Evolutionary conservation across 2,888 invertebrate species (phyloP).

Genomic region (Nemotelus pantherinus): DNA sequence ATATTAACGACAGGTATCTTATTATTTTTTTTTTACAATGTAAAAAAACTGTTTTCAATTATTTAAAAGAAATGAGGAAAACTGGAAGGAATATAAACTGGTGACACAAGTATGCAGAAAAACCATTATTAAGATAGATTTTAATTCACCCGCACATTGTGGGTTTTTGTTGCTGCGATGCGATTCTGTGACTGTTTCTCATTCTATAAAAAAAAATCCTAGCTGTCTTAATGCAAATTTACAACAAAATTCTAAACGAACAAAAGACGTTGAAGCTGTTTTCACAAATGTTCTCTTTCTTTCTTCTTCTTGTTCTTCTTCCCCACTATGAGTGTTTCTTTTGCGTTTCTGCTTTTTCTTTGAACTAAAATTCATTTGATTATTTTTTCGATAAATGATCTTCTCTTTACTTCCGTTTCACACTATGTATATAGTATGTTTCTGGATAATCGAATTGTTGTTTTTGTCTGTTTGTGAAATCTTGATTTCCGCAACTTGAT

Average conservation of each 20-base stretch:
- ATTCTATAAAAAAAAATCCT: no score
- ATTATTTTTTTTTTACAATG: conserved; percentile 37
- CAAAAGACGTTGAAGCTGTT: conserved; percentile 13
- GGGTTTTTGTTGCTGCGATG: conserved; percentile 1
- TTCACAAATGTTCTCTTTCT: conserved; percentile 47
- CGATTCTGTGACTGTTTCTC: neutral
- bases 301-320: conserved; percentile 47
- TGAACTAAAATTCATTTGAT: conserved; percentile 45
- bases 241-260: neutral
- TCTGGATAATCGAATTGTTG: conserved; percentile 16
- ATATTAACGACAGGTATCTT: conserved; percentile 39
- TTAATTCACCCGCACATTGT: neutral
- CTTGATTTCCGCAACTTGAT: conserved; percentile 39
- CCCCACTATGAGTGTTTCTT: conserved; percentile 52
- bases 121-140: no score
- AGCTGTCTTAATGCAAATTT: neutral
- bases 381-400: neutral
- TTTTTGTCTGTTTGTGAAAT: neutral
- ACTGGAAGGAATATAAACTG: neutral
- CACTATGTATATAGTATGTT: neutral
- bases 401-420: neutral
- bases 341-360: conserved; percentile 52
- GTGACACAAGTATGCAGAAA: no score
- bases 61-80: conserved; percentile 34
- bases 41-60: conserved; percentile 32